Evolutionary conservation across 2,888 invertebrate species (phyloP), one percentile per base, ranked within the genome.

Genomic region (Drosophila koepferae): DNA sequence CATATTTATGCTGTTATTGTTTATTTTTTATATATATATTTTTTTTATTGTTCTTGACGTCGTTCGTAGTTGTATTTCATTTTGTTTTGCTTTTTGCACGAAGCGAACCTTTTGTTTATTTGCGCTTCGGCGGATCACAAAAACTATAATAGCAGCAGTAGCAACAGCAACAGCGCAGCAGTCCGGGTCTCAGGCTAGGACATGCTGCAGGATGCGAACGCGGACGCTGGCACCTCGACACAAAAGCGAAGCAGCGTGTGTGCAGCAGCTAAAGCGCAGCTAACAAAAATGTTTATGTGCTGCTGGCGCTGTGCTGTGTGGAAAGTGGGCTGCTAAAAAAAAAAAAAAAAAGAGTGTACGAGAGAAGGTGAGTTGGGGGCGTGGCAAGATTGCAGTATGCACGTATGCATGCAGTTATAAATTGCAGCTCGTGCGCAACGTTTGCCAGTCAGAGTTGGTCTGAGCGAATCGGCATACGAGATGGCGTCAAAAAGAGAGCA

Each of bases 281-380:
- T 72, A 86, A 84, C 84, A 84, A 83, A 77, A 88, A 86, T 86
- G 88, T 88, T 88, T 88, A 75, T 86, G 70, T 78, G 80, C 77
- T 66, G 71, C 62, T 38, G 61, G 81, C 70, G 81, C 66, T 51
- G 31, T 66, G 48, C 8, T 60, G 18, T 60, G 18, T 60, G 14
- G 28, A 48, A 36, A 28, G 53, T 55, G 56, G 43, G 18, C 56
- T 31, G 38, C 23, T 49, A 36, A 34, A 14, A 46, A 53, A 38
- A 44, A 1, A 2, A 2, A 10, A 8, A 18, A n/a, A 9, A n/a
- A 2, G n/a, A 7, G 40, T 2, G 18, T 31, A 8, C 6, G 6
- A 3, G 16, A 20, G 12, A 12, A 2, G 7, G 9, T 6, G 23
- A 44, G 10, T 1, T 10, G n/a, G 41, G 34, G 31, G 3, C 12